phyloP scores from a whole-genome alignment of 1,140 invertebrate genomes.

The Polypedilum vanderplanki region DNA sequence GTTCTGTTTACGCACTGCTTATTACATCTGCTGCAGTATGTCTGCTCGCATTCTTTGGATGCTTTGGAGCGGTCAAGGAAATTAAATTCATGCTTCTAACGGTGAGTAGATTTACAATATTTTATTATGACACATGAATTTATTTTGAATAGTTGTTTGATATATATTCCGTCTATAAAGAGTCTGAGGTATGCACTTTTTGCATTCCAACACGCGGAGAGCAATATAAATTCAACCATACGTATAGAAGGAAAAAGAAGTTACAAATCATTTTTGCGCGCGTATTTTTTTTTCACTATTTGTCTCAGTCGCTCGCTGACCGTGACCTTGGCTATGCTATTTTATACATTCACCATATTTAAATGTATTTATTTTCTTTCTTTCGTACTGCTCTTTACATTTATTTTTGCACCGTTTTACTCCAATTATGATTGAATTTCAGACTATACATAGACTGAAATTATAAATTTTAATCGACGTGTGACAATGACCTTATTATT shows the following conservation, averaged over 20 bases:
- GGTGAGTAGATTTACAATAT: conserved; percentile 48
- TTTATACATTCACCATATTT: background rate
- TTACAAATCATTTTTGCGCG: background rate
- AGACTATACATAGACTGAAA: background rate
- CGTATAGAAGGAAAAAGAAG: background rate
- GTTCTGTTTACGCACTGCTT: conserved; percentile 72
- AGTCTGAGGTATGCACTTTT: background rate
- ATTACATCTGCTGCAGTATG: conserved; percentile 68
- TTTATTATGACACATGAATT: background rate
- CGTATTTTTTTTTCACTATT: background rate
- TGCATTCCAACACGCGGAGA: background rate
- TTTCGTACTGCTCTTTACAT: background rate
- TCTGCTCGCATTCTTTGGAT: conserved; percentile 76
- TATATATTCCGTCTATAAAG: background rate
- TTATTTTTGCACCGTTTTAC: background rate
- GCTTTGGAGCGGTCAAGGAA: conserved; percentile 77
- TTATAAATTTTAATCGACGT: background rate
- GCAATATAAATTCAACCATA: background rate
- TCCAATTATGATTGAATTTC: background rate
- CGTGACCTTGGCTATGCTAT: background rate
- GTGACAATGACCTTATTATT: background rate
- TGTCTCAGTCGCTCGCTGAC: background rate
- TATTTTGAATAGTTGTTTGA: background rate
- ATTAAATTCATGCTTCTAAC: conserved; percentile 82
- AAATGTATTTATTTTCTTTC: background rate